Conservation (phyloP, 2,888 invertebrate species). For the Pristionchus exspectatus region DNA sequence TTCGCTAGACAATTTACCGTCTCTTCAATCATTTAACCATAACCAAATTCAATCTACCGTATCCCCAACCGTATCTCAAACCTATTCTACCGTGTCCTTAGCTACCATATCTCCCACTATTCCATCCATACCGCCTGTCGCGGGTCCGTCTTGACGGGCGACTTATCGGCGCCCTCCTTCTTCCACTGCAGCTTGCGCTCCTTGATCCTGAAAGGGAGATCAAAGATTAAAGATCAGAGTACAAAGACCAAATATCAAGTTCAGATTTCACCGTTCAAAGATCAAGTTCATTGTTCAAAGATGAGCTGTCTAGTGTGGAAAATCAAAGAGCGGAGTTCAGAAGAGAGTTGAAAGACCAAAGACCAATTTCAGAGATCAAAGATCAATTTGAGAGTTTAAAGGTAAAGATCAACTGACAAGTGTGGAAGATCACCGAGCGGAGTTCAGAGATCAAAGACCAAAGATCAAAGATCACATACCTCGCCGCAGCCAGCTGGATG, state of each 20-base stretch:
- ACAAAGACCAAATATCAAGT: not conserved
- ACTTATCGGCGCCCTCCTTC: not conserved
- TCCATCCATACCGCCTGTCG: too few species aligned
- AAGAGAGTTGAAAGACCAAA: too few species aligned
- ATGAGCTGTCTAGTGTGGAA: too few species aligned
- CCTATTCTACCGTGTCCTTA: too few species aligned
- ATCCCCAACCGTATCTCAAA: too few species aligned
- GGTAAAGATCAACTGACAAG: not conserved
- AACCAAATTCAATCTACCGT: too few species aligned
- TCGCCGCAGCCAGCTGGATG: not conserved
- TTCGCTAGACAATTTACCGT: too few species aligned
- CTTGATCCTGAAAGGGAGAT: conserved; percentile 14
- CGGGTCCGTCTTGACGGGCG: not conserved
- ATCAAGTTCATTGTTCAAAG: not conserved
- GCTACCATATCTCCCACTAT: too few species aligned
- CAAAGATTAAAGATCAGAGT: not conserved
- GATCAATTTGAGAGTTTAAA: too few species aligned
- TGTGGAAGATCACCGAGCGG: not conserved
- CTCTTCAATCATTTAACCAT: too few species aligned
- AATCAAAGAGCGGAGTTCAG: not conserved
- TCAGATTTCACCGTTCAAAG: not conserved
- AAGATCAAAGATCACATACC: not conserved
- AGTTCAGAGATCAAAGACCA: not conserved
- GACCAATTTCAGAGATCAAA: not conserved
- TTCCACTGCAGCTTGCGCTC: conserved; percentile 45